Evolutionary conservation across 2,797 vertebrate species (phyloP).

Genomic region (Tympanoctomys barrerae): DNA sequence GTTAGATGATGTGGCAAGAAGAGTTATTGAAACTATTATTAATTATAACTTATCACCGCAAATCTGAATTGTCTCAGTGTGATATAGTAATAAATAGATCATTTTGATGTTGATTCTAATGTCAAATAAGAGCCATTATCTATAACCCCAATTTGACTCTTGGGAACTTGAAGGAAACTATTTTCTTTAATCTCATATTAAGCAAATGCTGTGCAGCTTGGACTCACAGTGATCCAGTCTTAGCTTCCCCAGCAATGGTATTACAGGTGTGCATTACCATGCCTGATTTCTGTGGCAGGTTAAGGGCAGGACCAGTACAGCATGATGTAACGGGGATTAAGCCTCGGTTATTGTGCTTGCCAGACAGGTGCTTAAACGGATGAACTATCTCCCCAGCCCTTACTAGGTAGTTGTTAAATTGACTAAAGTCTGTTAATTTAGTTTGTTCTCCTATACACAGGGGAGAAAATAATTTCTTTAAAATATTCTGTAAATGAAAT

Average conservation of each 20-base stretch:
- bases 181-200: conserved; percentile 47
- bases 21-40: conserved; percentile 9
- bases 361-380: no score
- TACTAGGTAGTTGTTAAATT: conserved; percentile 57
- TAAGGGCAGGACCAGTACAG: no score
- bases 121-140: conserved; percentile 5
- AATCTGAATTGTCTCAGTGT: conserved; percentile 41
- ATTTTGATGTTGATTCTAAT: conserved; percentile 20
- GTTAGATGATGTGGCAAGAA: no score
- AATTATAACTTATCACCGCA: conserved; percentile 20
- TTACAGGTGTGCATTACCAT: no score
- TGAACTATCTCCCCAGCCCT: no score
- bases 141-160: conserved; percentile 1
- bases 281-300: no score
- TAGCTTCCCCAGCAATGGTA: no score
- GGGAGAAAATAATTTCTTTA: conserved; percentile 67
- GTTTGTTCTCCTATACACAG: conserved; percentile 41
- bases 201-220: not conserved
- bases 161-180: conserved; percentile 8
- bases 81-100: conserved; percentile 10
- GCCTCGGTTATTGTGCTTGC: no score
- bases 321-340: no score
- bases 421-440: conserved; percentile 65
- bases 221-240: no score
- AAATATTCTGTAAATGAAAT: conserved; percentile 60